Evolutionary conservation across 2,888 invertebrate species (phyloP).

Genomic region (Drosophila differens): DNA sequence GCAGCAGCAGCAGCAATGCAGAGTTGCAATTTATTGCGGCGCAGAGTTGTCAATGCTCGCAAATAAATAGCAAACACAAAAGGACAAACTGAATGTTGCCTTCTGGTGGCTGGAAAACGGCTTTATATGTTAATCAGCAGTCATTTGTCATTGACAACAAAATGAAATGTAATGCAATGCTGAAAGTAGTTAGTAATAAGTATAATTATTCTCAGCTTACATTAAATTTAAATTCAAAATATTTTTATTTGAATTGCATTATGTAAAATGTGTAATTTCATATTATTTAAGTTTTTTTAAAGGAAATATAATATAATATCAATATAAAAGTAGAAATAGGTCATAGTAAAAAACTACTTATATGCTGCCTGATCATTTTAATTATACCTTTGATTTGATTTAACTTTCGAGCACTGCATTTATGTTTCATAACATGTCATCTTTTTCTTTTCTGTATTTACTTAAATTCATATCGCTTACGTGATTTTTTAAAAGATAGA

Average conservation of each 20-base stretch:
- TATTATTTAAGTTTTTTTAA: background rate
- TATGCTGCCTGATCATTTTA: background rate
- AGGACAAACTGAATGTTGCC: constrained; percentile 20
- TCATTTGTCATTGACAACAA: constrained; percentile 29
- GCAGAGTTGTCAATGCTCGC: constrained; percentile 65
- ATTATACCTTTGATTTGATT: background rate
- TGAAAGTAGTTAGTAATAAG: constrained; percentile 15
- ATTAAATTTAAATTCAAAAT: background rate
- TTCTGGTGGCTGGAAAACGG: constrained; percentile 19
- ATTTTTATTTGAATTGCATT: background rate
- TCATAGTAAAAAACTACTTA: background rate
- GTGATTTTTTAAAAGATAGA: background rate
- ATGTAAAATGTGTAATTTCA: background rate
- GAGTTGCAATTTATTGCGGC: constrained; percentile 66
- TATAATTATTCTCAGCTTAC: background rate
- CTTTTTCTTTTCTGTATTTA: background rate
- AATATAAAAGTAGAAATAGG: background rate
- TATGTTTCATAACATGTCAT: background rate
- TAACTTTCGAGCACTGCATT: background rate
- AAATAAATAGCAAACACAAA: constrained; percentile 48
- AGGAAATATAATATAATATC: no score
- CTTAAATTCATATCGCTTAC: background rate
- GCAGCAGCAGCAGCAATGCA: constrained; percentile 35
- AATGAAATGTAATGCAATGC: constrained; percentile 21
- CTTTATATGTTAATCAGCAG: constrained; percentile 67